Conservation (phyloP, 2,888 invertebrate genomes). For the Colletes collaris region DNA sequence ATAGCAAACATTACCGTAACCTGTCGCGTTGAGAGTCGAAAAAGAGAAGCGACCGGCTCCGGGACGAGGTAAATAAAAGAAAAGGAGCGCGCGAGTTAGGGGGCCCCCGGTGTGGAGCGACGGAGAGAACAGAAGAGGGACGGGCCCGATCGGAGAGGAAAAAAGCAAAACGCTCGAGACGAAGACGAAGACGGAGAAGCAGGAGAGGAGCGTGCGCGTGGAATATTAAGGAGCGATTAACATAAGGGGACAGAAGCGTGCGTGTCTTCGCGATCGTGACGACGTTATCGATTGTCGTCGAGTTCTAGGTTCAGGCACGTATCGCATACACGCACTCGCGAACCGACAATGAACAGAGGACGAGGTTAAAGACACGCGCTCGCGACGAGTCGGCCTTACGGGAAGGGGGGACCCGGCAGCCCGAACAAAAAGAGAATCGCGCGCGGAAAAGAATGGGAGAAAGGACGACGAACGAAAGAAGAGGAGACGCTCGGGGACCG, state of each 20-base stretch:
- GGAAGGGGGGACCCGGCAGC: constrained; percentile 16
- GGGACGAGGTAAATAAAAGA: background rate
- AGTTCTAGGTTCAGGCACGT: constrained; percentile 63
- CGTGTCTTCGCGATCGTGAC: constrained; percentile 80
- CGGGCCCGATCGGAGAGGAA: background rate
- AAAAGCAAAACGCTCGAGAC: constrained; percentile 23
- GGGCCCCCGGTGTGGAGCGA: no score
- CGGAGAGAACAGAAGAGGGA: background rate
- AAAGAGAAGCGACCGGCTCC: constrained; percentile 6
- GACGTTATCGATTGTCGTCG: constrained; percentile 79
- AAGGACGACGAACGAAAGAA: constrained; percentile 41
- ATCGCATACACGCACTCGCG: constrained; percentile 63
- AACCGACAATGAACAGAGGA: constrained; percentile 63
- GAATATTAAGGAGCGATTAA: constrained; percentile 81
- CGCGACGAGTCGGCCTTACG: constrained; percentile 40
- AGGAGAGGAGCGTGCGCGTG: constrained; percentile 62
- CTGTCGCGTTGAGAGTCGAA: constrained; percentile 21
- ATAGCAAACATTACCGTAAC: constrained; percentile 48
- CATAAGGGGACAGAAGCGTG: constrained; percentile 79
- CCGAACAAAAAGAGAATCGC: constrained; percentile 62
- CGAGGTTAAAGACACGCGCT: constrained; percentile 72
- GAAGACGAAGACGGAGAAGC: constrained; percentile 30
- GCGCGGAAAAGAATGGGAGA: constrained; percentile 61
- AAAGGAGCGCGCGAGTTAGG: background rate
- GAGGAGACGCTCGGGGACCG: constrained; percentile 37